Conservation (phyloP, 2,888 invertebrate species). For the Melanostoma scalare region DNA sequence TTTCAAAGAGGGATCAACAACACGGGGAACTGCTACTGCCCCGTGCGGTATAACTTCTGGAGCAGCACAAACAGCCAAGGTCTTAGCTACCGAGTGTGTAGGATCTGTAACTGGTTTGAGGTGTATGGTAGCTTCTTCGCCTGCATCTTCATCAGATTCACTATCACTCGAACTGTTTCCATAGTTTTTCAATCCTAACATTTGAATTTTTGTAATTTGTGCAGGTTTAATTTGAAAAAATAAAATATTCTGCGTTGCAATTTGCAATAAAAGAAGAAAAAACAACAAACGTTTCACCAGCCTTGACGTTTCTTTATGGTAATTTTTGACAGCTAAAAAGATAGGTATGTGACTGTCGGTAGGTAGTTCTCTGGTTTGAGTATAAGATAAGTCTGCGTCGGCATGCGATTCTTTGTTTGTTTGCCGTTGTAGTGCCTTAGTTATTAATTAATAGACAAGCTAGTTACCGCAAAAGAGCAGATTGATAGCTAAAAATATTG, state of each 20-base stretch:
- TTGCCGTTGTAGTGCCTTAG: conserved; percentile 24
- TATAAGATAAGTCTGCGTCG: conserved; percentile 27
- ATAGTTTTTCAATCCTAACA: conserved; percentile 90
- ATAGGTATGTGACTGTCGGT: background rate
- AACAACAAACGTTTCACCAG: conserved; percentile 9
- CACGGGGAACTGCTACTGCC: conserved; percentile 86
- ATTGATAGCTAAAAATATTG: no score
- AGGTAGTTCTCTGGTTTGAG: background rate
- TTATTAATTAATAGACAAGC: no score
- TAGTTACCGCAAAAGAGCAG: no score
- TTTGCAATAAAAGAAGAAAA: conserved; percentile 17
- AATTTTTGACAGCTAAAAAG: conserved; percentile 17
- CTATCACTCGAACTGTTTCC: conserved; percentile 85
- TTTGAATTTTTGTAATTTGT: conserved; percentile 76
- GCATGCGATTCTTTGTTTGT: background rate
- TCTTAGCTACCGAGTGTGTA: conserved; percentile 85
- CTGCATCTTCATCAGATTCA: conserved; percentile 84
- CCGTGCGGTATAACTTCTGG: conserved; percentile 92
- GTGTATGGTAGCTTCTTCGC: conserved; percentile 83
- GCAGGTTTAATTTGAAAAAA: background rate
- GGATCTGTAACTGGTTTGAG: conserved; percentile 84
- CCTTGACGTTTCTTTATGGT: conserved; percentile 37
- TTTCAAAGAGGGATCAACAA: conserved; percentile 90
- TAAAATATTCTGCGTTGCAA: conserved; percentile 28
- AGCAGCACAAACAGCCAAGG: conserved; percentile 89